A percentile compares a stretch with the other conserved stretches of the same genome.
These are phyloP conservation scores for Potamilus streckersoni DNA, from an alignment of 1,140 invertebrate species.

Conservation along the genomic window DNA sequence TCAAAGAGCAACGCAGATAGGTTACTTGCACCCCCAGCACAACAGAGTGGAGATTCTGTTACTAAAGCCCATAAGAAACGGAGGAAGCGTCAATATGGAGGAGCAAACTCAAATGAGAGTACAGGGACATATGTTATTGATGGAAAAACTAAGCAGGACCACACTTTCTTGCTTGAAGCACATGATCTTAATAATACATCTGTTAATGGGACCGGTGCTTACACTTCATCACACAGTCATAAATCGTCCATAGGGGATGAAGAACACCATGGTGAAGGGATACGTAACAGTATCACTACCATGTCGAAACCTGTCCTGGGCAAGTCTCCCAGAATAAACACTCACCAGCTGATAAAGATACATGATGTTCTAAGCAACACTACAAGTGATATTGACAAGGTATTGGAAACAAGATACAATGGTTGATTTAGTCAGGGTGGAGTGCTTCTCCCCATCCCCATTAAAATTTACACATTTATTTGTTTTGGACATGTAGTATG, in stretches of 20 bases:
- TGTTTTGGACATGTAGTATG: no score
- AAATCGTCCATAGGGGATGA: neutral
- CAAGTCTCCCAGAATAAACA: no score
- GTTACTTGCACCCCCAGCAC: constrained; percentile 1
- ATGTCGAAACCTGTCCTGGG: no score
- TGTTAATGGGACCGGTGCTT: constrained; percentile 25
- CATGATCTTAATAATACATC: constrained; percentile 10
- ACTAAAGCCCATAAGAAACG: constrained; percentile 10
- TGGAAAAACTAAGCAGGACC: neutral
- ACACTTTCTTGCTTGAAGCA: neutral
- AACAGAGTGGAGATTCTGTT: constrained; percentile 1
- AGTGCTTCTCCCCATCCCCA: no score
- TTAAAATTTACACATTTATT: no score
- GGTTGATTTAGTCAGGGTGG: no score
- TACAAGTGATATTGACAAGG: no score
- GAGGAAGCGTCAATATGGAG: constrained; percentile 8
- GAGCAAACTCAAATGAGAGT: neutral
- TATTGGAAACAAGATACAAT: no score
- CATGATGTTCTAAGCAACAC: no score
- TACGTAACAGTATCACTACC: no score
- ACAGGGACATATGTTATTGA: neutral
- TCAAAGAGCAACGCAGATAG: neutral
- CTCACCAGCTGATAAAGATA: no score
- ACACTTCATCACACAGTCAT: constrained; percentile 6
- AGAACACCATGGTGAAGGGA: neutral